Evolutionary conservation across 1,140 invertebrate species (phyloP).

Genomic region (Rhagoletis zephyria): DNA sequence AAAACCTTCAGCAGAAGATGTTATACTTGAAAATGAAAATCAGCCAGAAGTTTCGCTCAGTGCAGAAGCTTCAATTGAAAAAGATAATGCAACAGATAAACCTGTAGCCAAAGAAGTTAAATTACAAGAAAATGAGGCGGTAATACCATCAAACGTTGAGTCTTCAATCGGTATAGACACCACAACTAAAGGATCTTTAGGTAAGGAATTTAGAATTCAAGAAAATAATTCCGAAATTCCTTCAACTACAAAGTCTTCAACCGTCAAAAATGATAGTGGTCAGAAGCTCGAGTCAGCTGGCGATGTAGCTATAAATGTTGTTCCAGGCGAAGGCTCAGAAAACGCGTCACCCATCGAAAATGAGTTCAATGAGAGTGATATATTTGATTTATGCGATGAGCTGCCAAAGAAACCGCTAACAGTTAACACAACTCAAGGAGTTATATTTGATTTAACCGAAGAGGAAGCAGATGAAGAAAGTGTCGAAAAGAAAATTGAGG

Average conservation of each 20-base stretch:
- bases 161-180: too few species aligned
- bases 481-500: not conserved
- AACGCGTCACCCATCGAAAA: not conserved
- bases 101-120: not conserved
- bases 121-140: not conserved
- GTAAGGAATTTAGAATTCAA: not conserved
- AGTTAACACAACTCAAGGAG: slow-evolving; percentile 20
- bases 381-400: slow-evolving; percentile 38
- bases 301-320: not conserved
- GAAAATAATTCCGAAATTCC: not conserved
- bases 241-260: not conserved
- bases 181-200: too few species aligned
- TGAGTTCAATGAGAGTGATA: slow-evolving; percentile 2
- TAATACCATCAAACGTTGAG: not conserved
- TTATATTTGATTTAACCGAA: slow-evolving; percentile 30
- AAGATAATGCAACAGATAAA: not conserved
- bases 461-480: not conserved
- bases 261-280: not conserved
- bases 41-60: not conserved
- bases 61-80: not conserved
- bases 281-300: not conserved
- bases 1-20: not conserved
- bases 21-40: not conserved
- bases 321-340: not conserved
- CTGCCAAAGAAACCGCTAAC: not conserved